A percentile compares a stretch with the other conserved stretches of the same genome.
Evolutionary conservation across 2,113 vertebrate species (phyloP).

Genomic region (Trogon melanurus): DNA sequence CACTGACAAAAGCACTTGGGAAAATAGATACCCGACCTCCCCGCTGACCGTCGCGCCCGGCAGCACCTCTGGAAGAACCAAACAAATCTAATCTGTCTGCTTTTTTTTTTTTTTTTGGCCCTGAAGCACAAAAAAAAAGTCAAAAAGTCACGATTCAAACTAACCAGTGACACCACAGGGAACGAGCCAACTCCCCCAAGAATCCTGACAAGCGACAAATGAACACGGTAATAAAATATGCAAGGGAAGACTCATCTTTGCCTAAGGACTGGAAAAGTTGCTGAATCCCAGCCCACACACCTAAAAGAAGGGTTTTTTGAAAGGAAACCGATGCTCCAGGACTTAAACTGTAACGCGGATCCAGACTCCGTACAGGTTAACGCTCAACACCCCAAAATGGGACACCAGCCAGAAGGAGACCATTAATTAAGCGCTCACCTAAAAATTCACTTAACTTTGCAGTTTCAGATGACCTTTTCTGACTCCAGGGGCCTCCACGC

Average conservation of each 20-base stretch:
- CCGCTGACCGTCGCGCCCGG: neutral
- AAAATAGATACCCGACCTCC: neutral
- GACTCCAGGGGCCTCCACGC: neutral
- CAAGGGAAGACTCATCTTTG: conserved; percentile 52
- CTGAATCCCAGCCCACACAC: conserved; percentile 33
- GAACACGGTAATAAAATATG: conserved; percentile 49
- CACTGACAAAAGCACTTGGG: neutral
- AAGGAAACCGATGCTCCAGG: neutral
- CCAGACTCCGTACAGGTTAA: fast-evolving
- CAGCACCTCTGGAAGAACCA: neutral
- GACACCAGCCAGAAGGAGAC: neutral
- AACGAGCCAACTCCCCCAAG: conserved; percentile 24
- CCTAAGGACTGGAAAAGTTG: conserved; percentile 40
- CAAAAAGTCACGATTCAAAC: conserved; percentile 38
- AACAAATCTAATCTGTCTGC: neutral
- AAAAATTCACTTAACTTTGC: neutral
- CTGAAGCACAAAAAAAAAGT: neutral
- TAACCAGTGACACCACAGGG: conserved; percentile 1
- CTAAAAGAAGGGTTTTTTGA: neutral
- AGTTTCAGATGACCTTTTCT: neutral
- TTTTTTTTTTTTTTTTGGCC: neutral
- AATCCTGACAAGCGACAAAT: conserved; percentile 59
- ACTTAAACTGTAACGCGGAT: fast-evolving
- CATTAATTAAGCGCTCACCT: neutral
- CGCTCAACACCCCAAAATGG: neutral